These are phyloP conservation scores for Liparis tanakae DNA, from an alignment of 2,797 vertebrate genomes.

Conservation along the genomic window DNA sequence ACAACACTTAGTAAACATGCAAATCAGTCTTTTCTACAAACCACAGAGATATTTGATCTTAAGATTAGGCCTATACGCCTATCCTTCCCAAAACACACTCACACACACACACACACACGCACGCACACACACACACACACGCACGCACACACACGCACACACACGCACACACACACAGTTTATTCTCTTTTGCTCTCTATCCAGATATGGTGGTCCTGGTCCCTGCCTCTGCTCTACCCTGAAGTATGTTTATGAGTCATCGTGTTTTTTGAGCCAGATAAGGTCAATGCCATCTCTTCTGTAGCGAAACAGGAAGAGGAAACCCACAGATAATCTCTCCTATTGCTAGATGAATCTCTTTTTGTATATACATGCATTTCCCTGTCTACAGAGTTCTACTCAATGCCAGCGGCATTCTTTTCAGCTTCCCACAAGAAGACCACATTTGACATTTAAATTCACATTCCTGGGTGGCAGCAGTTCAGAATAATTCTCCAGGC, in stretches of 20 bases:
- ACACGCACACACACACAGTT: conserved; percentile 3
- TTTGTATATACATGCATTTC: neutral
- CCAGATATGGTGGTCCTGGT: conserved; percentile 64
- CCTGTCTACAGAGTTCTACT: neutral
- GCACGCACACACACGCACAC: conserved; percentile 17
- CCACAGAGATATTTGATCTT: conserved; percentile 15
- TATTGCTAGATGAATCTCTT: neutral
- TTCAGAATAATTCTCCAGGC: conserved; percentile 43
- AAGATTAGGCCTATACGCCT: conserved; percentile 10
- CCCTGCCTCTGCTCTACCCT: conserved; percentile 36
- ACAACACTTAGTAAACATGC: conserved; percentile 18
- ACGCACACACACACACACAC: conserved; percentile 12
- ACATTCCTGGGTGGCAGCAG: conserved; percentile 39
- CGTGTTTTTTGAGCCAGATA: conserved; percentile 39
- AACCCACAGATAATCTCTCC: neutral
- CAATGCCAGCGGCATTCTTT: neutral
- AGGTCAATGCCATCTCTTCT: conserved; percentile 34
- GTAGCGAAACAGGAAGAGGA: conserved; percentile 45
- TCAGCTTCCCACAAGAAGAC: conserved; percentile 3
- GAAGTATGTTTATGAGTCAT: conserved; percentile 66
- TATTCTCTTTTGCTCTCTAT: conserved; percentile 27
- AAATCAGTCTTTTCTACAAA: conserved; percentile 24
- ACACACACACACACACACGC: too few relatives aligned
- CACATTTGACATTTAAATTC: conserved; percentile 39
- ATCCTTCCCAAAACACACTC: neutral